Evolutionary conservation across 2,113 vertebrate species (phyloP).

Genomic region (Nerophis lumbriciformis): DNA sequence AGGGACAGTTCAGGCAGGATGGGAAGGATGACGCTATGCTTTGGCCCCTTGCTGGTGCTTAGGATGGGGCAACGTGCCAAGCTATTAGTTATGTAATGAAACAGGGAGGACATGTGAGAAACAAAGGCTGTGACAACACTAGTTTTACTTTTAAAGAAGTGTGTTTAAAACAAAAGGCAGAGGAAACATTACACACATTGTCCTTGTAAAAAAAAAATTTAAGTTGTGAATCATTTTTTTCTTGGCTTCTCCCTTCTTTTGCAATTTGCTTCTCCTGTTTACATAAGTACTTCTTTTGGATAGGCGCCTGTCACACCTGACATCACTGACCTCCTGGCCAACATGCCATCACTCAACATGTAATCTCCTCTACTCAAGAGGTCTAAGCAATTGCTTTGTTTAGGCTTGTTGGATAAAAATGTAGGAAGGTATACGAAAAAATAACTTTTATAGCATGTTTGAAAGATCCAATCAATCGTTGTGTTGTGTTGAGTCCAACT

Average conservation of each 20-base stretch:
- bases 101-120: conserved; percentile 29
- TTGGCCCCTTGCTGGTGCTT: conserved; percentile 21
- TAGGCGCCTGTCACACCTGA: background rate
- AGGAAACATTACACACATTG: background rate
- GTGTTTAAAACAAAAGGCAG: background rate
- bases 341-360: background rate
- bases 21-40: conserved; percentile 23
- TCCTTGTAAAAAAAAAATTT: background rate
- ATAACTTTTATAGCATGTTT: background rate
- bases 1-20: conserved; percentile 12
- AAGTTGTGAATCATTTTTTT: background rate
- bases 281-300: background rate
- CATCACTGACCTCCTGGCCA: background rate
- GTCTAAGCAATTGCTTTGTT: background rate
- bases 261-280: background rate
- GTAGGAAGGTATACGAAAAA: background rate
- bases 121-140: conserved; percentile 13
- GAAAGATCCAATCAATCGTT: too few species aligned
- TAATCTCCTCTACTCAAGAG: background rate
- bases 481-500: background rate
- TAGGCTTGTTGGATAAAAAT: background rate
- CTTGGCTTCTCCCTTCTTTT: background rate
- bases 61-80: conserved; percentile 24
- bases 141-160: background rate
- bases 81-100: conserved; percentile 44